Evolutionary conservation across 2,888 invertebrate species (phyloP).

Genomic region (Oasisia sp.): DNA sequence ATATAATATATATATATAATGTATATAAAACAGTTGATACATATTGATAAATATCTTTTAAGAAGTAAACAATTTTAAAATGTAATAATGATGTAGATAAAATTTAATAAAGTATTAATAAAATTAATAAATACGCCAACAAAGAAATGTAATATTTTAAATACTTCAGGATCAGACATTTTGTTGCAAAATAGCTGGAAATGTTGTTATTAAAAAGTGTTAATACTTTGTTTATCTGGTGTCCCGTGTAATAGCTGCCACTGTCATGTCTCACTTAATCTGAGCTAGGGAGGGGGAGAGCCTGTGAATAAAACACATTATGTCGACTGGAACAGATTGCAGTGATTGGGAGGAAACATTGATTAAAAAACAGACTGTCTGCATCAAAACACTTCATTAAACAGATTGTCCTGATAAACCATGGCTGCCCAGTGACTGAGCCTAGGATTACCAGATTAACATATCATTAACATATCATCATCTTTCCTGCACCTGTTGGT

Average conservation of each 20-base stretch:
- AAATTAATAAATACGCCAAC: too few species aligned
- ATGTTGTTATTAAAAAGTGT: not conserved
- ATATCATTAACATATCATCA: not conserved
- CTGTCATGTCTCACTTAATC: not conserved
- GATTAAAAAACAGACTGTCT: constrained; percentile 4
- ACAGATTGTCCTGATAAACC: not conserved
- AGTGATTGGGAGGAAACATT: not conserved
- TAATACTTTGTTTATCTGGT: not conserved
- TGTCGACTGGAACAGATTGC: not conserved
- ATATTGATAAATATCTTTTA: too few species aligned
- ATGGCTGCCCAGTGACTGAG: not conserved
- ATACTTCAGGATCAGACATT: not conserved
- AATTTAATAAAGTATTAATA: too few species aligned
- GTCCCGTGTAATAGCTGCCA: not conserved
- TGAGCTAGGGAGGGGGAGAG: not conserved
- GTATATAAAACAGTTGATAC: too few species aligned
- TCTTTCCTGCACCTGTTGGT: not conserved
- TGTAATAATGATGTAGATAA: too few species aligned
- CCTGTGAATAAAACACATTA: not conserved
- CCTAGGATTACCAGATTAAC: not conserved
- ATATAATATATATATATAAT: too few species aligned
- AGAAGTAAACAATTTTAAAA: too few species aligned
- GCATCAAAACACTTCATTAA: not conserved
- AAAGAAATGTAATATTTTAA: not conserved
- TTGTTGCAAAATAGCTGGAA: not conserved